A percentile compares a stretch with the other conserved stretches of the same genome.
Conservation (phyloP, 2,888 invertebrate species). For the Diplolepis rosae region DNA sequence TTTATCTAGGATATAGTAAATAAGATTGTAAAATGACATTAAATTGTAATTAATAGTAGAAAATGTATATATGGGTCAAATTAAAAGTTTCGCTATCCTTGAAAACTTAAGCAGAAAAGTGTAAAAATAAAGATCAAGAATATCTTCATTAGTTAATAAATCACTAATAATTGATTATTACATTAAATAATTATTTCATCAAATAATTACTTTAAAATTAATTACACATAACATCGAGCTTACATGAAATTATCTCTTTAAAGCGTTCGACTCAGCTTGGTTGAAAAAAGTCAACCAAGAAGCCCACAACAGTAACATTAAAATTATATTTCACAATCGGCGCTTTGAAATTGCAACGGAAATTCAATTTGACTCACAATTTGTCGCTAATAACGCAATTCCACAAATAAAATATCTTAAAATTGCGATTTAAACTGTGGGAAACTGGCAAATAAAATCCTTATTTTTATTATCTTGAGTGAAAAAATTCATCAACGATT, state of each 20-base stretch:
- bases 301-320: not conserved
- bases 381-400: slow-evolving; percentile 1
- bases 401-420: not conserved
- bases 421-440: not conserved
- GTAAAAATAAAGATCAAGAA: not conserved
- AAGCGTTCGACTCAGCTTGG: not conserved
- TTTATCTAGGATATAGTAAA: not conserved
- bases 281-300: not conserved
- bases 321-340: slow-evolving; percentile 1
- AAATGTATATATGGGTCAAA: not conserved
- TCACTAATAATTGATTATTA: not conserved
- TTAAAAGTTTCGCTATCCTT: no score
- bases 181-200: not conserved
- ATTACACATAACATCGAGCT: not conserved
- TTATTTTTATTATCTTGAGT: no score
- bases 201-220: not conserved
- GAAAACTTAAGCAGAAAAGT: no score
- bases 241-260: slow-evolving; percentile 11
- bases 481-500: not conserved
- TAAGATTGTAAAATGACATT: not conserved
- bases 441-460: not conserved
- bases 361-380: not conserved
- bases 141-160: not conserved
- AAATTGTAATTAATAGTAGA: not conserved
- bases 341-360: not conserved